Evolutionary conservation across 2,113 vertebrate species (phyloP).

Genomic region (Ellobius talpinus): DNA sequence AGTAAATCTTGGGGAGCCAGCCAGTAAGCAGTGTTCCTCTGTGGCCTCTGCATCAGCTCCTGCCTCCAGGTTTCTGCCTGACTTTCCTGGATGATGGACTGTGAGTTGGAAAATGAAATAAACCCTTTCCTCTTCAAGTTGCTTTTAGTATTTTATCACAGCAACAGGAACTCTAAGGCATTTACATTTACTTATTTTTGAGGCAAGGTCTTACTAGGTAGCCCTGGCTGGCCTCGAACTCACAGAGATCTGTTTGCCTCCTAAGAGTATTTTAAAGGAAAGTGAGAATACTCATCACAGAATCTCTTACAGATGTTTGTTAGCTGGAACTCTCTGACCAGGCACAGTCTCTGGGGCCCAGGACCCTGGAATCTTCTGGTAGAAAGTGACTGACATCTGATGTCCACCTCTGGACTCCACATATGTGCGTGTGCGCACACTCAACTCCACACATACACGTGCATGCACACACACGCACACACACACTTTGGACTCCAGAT

Average conservation of each 20-base stretch:
- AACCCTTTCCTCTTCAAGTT: background rate
- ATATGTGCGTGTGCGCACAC: too few species aligned
- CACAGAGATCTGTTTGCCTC: background rate
- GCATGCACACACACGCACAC: background rate
- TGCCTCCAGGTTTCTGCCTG: background rate
- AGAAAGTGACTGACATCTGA: background rate
- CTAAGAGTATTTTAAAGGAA: background rate
- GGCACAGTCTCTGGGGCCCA: background rate
- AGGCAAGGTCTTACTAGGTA: background rate
- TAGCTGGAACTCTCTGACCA: background rate
- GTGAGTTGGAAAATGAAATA: background rate
- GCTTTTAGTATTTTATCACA: background rate
- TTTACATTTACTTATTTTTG: background rate
- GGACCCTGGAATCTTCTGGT: background rate
- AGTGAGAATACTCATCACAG: background rate
- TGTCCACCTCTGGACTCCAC: background rate
- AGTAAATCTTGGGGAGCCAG: background rate
- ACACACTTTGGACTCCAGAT: fast-evolving
- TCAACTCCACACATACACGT: background rate
- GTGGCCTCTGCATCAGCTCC: background rate
- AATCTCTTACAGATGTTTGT: background rate
- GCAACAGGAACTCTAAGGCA: background rate
- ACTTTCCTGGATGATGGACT: background rate
- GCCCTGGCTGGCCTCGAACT: background rate
- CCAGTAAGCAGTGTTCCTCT: background rate